Conservation (phyloP, 2,888 invertebrate genomes). For the Drosophila paranaensis region DNA sequence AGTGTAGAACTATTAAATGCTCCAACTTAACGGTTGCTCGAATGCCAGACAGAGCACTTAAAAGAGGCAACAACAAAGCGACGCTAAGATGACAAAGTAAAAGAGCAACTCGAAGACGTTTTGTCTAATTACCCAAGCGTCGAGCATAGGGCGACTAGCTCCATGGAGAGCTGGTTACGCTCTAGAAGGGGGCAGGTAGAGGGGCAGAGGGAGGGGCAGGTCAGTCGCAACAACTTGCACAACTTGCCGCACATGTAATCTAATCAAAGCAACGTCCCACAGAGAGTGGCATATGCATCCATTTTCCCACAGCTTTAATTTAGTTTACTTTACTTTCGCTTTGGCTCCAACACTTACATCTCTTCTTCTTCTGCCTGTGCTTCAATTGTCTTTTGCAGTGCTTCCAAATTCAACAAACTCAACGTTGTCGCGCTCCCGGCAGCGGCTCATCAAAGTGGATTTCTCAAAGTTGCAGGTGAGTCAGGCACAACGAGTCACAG, state of each 20-base stretch:
- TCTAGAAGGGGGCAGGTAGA: not conserved
- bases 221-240: conserved; percentile 23
- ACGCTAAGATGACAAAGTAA: conserved; percentile 39
- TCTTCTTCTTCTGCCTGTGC: conserved; percentile 8
- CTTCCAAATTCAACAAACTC: conserved; percentile 82
- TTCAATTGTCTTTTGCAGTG: conserved; percentile 79
- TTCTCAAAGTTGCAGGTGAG: conserved; percentile 90
- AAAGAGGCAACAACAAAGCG: conserved; percentile 22
- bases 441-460: conserved; percentile 93
- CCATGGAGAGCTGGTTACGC: conserved; percentile 13
- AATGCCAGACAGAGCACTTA: conserved; percentile 13
- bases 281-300: conserved; percentile 15
- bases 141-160: conserved; percentile 13
- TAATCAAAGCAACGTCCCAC: conserved; percentile 42
- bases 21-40: conserved; percentile 71
- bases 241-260: conserved; percentile 51
- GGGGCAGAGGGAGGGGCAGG: not conserved
- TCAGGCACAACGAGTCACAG: conserved; percentile 23
- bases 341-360: conserved; percentile 16
- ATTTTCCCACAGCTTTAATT: conserved; percentile 38
- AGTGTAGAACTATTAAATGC: conserved; percentile 67
- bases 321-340: conserved; percentile 34
- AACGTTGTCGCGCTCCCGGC: conserved; percentile 82
- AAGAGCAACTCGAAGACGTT: conserved; percentile 21
- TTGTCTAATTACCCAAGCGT: conserved; percentile 35